Conservation (phyloP, 2,888 invertebrate genomes). For the Parascotia fuliginaria region DNA sequence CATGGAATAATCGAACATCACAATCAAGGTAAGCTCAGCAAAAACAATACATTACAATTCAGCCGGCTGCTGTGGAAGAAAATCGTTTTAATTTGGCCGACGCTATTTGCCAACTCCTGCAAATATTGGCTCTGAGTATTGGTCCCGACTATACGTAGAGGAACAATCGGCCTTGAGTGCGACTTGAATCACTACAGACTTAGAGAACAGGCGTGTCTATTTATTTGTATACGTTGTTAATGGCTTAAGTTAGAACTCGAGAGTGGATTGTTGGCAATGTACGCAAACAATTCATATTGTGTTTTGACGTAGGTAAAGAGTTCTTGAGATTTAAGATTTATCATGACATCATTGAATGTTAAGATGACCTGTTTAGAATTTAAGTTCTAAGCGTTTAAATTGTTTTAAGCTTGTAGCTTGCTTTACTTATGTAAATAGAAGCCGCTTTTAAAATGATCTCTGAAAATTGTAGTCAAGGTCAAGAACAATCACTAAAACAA, state of each 20-base stretch:
- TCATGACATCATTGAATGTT: not conserved
- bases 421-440: too few species aligned
- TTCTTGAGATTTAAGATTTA: too few species aligned
- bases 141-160: conserved; percentile 41
- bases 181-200: conserved; percentile 44
- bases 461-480: too few species aligned
- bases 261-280: conserved; percentile 1
- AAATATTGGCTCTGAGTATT: conserved; percentile 67
- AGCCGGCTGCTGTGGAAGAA: conserved; percentile 39
- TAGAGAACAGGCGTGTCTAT: conserved; percentile 12
- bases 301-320: not conserved
- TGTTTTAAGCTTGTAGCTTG: too few species aligned
- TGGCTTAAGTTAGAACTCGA: conserved; percentile 5
- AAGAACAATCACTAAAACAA: too few species aligned
- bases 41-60: conserved; percentile 43
- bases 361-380: not conserved
- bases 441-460: too few species aligned
- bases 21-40: conserved; percentile 31
- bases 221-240: conserved; percentile 17
- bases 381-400: too few species aligned
- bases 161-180: conserved; percentile 56
- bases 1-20: conserved; percentile 30
- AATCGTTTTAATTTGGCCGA: conserved; percentile 68
- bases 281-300: not conserved
- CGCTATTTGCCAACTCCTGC: conserved; percentile 60